phyloP scores from a whole-genome alignment of 1,140 invertebrate genomes.

The Lycorma delicatula region DNA sequence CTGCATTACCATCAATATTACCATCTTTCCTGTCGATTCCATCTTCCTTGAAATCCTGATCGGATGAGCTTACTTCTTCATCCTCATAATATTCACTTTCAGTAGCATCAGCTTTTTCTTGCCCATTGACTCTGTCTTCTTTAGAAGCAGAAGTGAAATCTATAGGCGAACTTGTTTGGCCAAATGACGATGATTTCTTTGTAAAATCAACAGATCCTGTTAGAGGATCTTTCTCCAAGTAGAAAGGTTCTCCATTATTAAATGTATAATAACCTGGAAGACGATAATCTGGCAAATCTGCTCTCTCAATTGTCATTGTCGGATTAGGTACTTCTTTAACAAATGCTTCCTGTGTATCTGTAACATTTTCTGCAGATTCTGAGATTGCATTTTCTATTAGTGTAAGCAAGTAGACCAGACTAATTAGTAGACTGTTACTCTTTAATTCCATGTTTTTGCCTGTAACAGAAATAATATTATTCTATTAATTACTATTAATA shows the following conservation, averaged over 20 bases:
- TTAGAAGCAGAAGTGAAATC: conserved; percentile 13
- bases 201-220: conserved; percentile 43
- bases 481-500: no score
- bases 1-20: conserved; percentile 30
- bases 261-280: conserved; percentile 41
- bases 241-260: conserved; percentile 61
- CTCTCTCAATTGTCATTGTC: conserved; percentile 24
- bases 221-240: conserved; percentile 55
- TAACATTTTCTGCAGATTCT: background rate
- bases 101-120: conserved; percentile 1
- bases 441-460: no score
- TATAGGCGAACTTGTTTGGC: background rate
- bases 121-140: conserved; percentile 8
- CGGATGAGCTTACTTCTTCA: conserved; percentile 13
- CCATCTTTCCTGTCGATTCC: conserved; percentile 40
- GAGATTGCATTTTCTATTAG: no score
- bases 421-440: no score
- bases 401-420: no score
- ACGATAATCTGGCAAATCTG: conserved; percentile 8
- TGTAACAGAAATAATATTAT: no score
- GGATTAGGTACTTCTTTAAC: conserved; percentile 24
- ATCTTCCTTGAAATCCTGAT: conserved; percentile 35
- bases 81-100: conserved; percentile 23
- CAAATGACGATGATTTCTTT: conserved; percentile 22
- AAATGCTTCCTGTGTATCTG: conserved; percentile 9